Base-by-base conservation (phyloP, 2,888 invertebrate genomes). In the Cylindroiulus punctatus region DNA sequence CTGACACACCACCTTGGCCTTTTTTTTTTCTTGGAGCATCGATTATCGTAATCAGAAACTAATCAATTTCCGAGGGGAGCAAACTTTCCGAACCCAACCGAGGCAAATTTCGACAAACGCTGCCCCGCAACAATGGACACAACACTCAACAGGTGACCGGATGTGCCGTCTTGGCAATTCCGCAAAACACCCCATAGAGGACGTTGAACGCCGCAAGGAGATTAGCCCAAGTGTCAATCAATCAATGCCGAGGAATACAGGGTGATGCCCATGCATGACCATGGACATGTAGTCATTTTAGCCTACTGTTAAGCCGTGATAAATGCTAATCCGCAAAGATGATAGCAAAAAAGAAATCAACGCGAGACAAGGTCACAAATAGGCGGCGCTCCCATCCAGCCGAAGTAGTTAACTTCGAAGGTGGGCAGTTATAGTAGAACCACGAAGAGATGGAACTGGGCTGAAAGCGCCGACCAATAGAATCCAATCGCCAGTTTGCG, bases 111-210 rank as follows among this genome's bases (percentile, higher is more conserved):
- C 52, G 1, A 52, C 22, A 65, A 26, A 26, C 26, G 65, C 65
- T 65, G 65, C 65, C 65, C 65, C 65, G 65, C 65, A 65, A 65
- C 65, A 26, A 44, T 44, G 8, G 44, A 65, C 5, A 52, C 52
- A 52, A 26, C 65, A 65, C 65, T 26, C 65, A 65, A 26, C 65
- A 65, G 65, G 65, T 65, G 65, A 26, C 65, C 65, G 65, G 65
- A 65, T 65, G 65, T 65, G 1, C 57, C 22, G n/a, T 10, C 52
- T 52, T 52, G 52, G n/a, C n/a, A 52, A 52, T 52, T 52, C 52
- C 52, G 52, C 65, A 65, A 65, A 65, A 65, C 10, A 65, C 65
- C 65, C 65, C 10, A 65, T 65, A 65, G 65, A 65, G 65, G 65
- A 26, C 65, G 65, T 65, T 65, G 65, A 65, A 65, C 65, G 65